phyloP scores from a whole-genome alignment of 2,113 vertebrate genomes.

The Xiphophorus maculatus region DNA sequence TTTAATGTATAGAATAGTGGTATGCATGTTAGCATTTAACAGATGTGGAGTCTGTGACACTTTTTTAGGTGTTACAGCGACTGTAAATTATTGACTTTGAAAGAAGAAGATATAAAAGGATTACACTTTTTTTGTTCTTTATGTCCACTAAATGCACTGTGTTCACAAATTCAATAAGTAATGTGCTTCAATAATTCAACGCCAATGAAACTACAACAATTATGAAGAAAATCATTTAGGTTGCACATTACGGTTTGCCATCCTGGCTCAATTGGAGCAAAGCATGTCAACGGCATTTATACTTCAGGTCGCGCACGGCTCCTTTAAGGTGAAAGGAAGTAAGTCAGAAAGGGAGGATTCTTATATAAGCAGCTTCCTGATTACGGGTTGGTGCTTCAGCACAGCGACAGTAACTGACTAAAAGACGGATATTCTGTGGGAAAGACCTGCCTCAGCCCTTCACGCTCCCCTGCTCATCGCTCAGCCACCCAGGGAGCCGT shows the following conservation, averaged over 20 bases:
- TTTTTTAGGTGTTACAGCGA: no score
- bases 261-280: not conserved
- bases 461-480: conserved; percentile 74
- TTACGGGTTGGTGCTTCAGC: conserved; percentile 15
- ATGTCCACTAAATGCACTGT: not conserved
- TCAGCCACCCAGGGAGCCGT: conserved; percentile 76
- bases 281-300: not conserved
- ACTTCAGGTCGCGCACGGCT: not conserved
- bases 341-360: not conserved
- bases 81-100: no score
- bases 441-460: conserved; percentile 75
- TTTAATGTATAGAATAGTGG: no score
- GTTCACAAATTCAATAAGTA: not conserved
- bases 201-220: no score
- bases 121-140: no score
- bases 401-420: conserved; percentile 44
- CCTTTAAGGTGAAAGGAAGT: not conserved
- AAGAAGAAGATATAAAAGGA: no score
- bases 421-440: conserved; percentile 65
- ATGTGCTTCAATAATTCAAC: not conserved
- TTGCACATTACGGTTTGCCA: not conserved
- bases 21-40: no score
- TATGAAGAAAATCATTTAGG: no score
- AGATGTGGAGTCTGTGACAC: no score
- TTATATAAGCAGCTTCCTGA: conserved; percentile 28